Conservation (phyloP, 2,888 invertebrate species). For the Acrocyrtus sp. region DNA sequence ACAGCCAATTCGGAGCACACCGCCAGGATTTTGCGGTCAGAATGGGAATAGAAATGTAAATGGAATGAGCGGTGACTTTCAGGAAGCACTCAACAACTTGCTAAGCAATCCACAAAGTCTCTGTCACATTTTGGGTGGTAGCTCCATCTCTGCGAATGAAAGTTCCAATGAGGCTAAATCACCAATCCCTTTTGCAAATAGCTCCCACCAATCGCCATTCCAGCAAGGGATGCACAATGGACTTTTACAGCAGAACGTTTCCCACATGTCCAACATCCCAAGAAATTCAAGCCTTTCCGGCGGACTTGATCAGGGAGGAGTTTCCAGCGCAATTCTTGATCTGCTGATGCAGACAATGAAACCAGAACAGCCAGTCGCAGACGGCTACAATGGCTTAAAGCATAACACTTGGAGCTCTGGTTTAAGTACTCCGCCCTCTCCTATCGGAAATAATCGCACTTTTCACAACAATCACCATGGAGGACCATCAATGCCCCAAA, state of each 20-base stretch:
- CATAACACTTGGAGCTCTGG: slow-evolving; percentile 61
- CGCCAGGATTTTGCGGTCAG: slow-evolving; percentile 59
- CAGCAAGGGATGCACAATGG: slow-evolving; percentile 46
- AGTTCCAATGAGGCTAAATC: slow-evolving; percentile 43
- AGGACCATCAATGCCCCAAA: slow-evolving; percentile 54
- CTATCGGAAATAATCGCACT: slow-evolving; percentile 61
- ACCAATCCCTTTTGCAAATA: slow-evolving; percentile 49
- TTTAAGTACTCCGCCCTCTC: slow-evolving; percentile 61
- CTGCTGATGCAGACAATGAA: slow-evolving; percentile 63
- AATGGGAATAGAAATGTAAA: slow-evolving; percentile 54
- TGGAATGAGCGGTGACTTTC: slow-evolving; percentile 64
- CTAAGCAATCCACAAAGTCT: slow-evolving; percentile 66
- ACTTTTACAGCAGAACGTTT: slow-evolving; percentile 51
- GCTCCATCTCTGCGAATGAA: slow-evolving; percentile 30
- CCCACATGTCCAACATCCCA: slow-evolving; percentile 34
- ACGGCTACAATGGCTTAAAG: slow-evolving; percentile 43
- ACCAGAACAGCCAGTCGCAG: slow-evolving; percentile 45
- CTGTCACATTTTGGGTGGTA: slow-evolving; percentile 65
- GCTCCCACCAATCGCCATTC: slow-evolving; percentile 41
- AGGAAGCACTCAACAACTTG: slow-evolving; percentile 65
- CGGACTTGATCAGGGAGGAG: slow-evolving; percentile 51
- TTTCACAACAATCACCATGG: slow-evolving; percentile 50
- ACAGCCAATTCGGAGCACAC: slow-evolving; percentile 51
- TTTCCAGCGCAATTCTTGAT: slow-evolving; percentile 61
- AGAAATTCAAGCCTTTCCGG: slow-evolving; percentile 25